Base-by-base conservation (phyloP, 2,888 invertebrate species). In the Synanthedon myopaeformis region DNA sequence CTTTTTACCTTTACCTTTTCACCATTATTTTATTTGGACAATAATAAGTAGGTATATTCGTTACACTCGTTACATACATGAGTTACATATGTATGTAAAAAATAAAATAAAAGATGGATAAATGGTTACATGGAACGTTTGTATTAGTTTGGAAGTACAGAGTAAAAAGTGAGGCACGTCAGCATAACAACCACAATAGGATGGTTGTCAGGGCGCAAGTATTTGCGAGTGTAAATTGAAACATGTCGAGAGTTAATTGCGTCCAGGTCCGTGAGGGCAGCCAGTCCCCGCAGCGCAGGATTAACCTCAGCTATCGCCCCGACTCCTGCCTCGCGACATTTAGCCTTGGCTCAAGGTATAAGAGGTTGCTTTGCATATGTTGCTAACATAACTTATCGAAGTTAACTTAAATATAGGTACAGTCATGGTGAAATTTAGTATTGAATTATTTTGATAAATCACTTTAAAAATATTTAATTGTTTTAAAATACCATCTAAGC, bases 141-240 rank as follows among this genome's bases (percentile, higher is more conserved):
- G 35, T 45, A 45, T 45, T 35, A 35, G 35, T 35, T 35, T 35
- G 35, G 2, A 35, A 35, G 35, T 35, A 10, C 10, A 35, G 35
- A 35, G 35, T 35, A 35, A 35, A 35, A 35, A 35, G 35, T 8
- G 3, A 35, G 35, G 10, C 10, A 35, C 35, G 56, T 56, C 41
- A 35, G 51, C 51, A 41, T 51, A 28, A 35, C 51, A 51, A 35
- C 35, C 68, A 72, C 65, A 72, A 69, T 67, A 57, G 69, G 61
- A 64, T 60, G 66, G 69, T 69, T 70, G 72, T 70, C 62, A 63
- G 67, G 57, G 57, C 58, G 66, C 67, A 76, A 54, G 55, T 79
- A 80, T 83, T 82, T 79, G 83, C 77, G 78, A 81, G 80, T 82
- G 80, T 83, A 85, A 84, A 85, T 85, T 85, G 84, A 83, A 82